Conservation (phyloP, 1,140 invertebrate species). For the Leptonema lineaticorne region DNA sequence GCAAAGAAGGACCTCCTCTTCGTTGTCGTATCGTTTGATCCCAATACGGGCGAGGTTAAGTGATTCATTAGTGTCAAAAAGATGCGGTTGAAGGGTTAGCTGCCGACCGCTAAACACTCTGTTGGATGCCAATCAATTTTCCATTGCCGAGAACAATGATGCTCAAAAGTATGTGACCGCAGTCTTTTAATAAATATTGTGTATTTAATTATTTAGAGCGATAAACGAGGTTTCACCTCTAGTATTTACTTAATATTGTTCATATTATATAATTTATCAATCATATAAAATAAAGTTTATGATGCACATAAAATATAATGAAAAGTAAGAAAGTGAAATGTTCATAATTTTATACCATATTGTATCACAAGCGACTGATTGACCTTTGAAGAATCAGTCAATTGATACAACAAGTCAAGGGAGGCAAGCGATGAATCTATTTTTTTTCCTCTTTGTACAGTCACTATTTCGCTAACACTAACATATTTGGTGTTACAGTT, state of each 20-base stretch:
- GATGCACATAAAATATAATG: no score
- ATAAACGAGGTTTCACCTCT: no score
- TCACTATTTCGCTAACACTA: not conserved
- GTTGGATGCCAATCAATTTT: slow-evolving; percentile 12
- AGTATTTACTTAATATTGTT: no score
- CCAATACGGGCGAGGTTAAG: slow-evolving; percentile 18
- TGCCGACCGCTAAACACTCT: slow-evolving; percentile 4
- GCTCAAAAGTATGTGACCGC: no score
- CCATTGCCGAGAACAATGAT: not conserved
- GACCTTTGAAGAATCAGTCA: slow-evolving; percentile 11
- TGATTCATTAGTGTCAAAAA: slow-evolving; percentile 30
- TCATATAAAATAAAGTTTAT: no score
- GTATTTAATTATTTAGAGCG: no score
- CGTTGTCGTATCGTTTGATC: slow-evolving; percentile 24
- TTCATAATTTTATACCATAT: not conserved
- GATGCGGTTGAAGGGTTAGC: slow-evolving; percentile 22
- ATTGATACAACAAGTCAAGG: slow-evolving; percentile 26
- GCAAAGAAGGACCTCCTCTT: not conserved
- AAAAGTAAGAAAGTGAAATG: no score
- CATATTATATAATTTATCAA: no score
- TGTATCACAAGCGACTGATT: not conserved
- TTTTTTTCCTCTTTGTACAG: not conserved
- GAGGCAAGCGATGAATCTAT: not conserved
- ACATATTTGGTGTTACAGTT: not conserved
- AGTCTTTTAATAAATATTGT: no score